Percentiles rank a stretch among this genome's conserved stretches.
Conservation (phyloP, 2,888 invertebrate genomes). For the Eristalis intricaria region DNA sequence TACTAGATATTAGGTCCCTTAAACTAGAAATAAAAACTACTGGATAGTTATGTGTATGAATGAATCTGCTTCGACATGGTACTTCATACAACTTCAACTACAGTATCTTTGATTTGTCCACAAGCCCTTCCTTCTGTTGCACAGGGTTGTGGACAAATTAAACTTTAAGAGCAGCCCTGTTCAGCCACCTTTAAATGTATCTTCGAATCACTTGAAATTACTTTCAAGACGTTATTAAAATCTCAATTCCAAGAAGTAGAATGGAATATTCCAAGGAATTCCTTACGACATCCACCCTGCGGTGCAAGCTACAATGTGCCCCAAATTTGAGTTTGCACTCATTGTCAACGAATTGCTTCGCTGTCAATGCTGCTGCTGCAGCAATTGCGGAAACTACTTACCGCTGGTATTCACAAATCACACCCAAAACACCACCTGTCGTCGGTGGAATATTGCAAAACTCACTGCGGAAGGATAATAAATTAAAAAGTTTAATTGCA, state of each 20-base stretch:
- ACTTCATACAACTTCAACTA: too few relatives aligned
- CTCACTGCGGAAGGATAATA: conserved; percentile 31
- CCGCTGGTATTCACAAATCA: background rate
- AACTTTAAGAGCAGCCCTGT: too few relatives aligned
- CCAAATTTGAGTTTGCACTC: background rate
- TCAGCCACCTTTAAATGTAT: too few relatives aligned
- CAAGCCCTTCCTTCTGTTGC: too few relatives aligned
- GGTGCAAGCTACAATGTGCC: background rate
- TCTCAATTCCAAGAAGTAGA: background rate
- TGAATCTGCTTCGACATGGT: too few relatives aligned
- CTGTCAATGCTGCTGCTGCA: background rate
- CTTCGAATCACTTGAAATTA: background rate
- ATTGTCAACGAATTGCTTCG: background rate
- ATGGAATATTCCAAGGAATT: background rate
- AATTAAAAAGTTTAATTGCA: conserved; percentile 66
- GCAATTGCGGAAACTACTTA: background rate
- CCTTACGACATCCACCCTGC: background rate
- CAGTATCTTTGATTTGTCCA: too few relatives aligned
- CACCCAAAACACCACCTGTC: conserved; percentile 4
- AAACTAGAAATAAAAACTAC: too few relatives aligned
- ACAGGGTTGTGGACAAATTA: too few relatives aligned
- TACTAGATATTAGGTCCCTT: too few relatives aligned
- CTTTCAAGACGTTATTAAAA: background rate
- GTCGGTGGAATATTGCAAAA: background rate
- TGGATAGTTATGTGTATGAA: too few relatives aligned